Percentiles rank a stretch among this genome's conserved stretches.
Evolutionary conservation across 2,113 vertebrate genomes (phyloP).

Genomic region (Zosterops pallidus): DNA sequence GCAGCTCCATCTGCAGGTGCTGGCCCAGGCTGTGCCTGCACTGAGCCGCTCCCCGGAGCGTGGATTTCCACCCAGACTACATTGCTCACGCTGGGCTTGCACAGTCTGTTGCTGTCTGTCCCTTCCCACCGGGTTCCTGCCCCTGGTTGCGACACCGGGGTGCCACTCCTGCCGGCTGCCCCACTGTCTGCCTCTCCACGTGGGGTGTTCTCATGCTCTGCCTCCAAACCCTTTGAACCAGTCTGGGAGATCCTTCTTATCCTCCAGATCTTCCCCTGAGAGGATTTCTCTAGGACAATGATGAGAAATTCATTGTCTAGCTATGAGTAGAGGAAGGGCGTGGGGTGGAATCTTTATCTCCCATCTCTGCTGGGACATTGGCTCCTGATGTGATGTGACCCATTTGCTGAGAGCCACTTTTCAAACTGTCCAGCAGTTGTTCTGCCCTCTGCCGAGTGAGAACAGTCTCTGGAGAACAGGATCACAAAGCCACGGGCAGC

Average conservation of each 20-base stretch:
- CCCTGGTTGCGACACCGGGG: background rate
- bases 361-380: background rate
- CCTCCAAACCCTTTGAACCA: background rate
- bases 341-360: background rate
- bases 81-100: background rate
- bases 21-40: background rate
- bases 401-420: background rate
- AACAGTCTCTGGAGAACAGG: background rate
- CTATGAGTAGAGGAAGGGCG: slow-evolving; percentile 14
- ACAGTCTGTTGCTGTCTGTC: background rate
- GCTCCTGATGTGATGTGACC: background rate
- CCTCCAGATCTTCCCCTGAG: background rate
- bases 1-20: slow-evolving; percentile 60
- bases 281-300: background rate
- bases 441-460: background rate
- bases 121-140: background rate
- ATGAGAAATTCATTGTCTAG: background rate
- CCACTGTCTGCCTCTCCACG: background rate
- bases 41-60: accelerated
- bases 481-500: background rate
- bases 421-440: background rate
- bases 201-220: background rate
- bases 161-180: background rate
- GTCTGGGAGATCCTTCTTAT: background rate
- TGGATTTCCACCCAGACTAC: background rate